These are phyloP conservation scores for Halcyon leucocephala DNA, from an alignment of 2,797 vertebrate species.

Conservation along the genomic window DNA sequence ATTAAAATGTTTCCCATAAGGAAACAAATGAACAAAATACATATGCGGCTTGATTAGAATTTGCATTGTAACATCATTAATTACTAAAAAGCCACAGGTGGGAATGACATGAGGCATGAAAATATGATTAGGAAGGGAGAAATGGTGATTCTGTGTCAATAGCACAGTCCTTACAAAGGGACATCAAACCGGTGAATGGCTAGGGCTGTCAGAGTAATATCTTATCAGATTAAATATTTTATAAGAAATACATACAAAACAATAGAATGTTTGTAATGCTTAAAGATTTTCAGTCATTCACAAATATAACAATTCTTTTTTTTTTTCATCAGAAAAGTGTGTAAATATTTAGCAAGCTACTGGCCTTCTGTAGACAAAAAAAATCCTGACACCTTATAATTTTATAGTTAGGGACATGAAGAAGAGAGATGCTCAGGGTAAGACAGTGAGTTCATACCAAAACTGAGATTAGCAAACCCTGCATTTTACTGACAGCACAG, in stretches of 20 bases:
- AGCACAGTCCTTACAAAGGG: conserved; percentile 1
- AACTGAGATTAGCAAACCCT: neutral
- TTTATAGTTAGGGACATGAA: neutral
- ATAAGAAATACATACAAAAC: neutral
- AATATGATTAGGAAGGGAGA: conserved; percentile 47
- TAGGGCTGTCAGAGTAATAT: neutral
- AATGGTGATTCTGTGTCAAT: conserved; percentile 26
- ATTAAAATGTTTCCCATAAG: conserved; percentile 62
- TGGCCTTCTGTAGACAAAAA: neutral
- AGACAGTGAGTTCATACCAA: neutral
- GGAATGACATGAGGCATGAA: conserved; percentile 56
- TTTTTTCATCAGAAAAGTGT: neutral
- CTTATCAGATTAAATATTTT: neutral
- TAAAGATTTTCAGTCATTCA: neutral
- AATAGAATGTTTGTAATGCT: neutral
- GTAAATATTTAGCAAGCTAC: neutral
- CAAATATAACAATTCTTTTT: neutral
- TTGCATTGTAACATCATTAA: conserved; percentile 62
- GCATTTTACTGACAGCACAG: neutral
- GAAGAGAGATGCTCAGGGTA: neutral
- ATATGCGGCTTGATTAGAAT: conserved; percentile 58
- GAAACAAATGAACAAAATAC: conserved; percentile 66
- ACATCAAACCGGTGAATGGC: neutral
- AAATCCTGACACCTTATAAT: neutral
- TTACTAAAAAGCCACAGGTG: conserved; percentile 70